Percentiles rank a stretch among this genome's conserved stretches.
These are phyloP conservation scores for Silurus meridionalis DNA, from an alignment of 2,113 vertebrate species.

Conservation along the genomic window DNA sequence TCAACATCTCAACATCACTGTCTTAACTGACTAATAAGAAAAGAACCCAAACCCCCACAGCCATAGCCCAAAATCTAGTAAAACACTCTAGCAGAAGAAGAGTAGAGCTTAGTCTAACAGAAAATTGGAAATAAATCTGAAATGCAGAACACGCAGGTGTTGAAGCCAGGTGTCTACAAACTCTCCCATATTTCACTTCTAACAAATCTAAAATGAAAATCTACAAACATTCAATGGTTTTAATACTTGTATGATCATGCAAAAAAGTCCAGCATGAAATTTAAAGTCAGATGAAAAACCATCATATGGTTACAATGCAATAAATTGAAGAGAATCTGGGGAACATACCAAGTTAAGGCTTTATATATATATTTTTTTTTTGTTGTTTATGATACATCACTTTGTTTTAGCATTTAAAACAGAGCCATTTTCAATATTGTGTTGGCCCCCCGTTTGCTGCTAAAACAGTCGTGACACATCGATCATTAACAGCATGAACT, in stretches of 20 bases:
- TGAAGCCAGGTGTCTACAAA: conserved; percentile 34
- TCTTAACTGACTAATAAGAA: neutral
- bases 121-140: neutral
- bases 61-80: neutral
- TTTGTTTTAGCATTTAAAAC: conserved; percentile 69
- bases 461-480: too few relatives aligned
- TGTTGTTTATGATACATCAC: conserved; percentile 65
- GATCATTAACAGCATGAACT: too few relatives aligned
- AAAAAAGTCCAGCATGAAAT: conserved; percentile 99
- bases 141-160: neutral
- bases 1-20: neutral
- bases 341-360: conserved; percentile 87
- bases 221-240: conserved; percentile 83
- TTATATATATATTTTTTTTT: conserved; percentile 63
- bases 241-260: conserved; percentile 97
- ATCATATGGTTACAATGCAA: conserved; percentile 87
- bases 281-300: conserved; percentile 87
- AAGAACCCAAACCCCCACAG: neutral
- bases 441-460: too few relatives aligned
- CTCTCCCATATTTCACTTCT: conserved; percentile 86
- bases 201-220: conserved; percentile 91
- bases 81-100: neutral
- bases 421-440: conserved; percentile 71
- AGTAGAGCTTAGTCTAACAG: neutral
- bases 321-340: conserved; percentile 74